Conservation (phyloP, 1,140 invertebrate species). For the Subanguina moxae region DNA sequence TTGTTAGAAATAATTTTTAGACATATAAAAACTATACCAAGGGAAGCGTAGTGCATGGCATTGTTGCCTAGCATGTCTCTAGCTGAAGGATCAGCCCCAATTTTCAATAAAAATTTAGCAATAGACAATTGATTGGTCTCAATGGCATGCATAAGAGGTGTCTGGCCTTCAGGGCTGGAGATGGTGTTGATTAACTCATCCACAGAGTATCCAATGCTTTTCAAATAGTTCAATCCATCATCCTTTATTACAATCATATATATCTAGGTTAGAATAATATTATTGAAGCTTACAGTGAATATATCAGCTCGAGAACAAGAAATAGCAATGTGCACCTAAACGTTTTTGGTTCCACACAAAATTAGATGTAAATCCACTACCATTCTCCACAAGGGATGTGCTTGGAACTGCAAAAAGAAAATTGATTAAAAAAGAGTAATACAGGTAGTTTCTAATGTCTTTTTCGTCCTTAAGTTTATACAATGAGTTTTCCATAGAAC, state of each 20-base stretch:
- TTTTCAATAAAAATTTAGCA: conserved; percentile 44
- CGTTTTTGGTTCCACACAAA: not conserved
- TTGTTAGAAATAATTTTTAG: not conserved
- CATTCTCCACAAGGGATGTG: conserved; percentile 44
- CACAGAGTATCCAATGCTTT: conserved; percentile 41
- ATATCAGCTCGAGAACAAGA: not conserved
- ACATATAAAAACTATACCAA: conserved; percentile 14
- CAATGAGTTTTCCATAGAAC: too few relatives aligned
- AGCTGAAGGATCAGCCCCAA: conserved; percentile 45
- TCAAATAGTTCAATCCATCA: conserved; percentile 39
- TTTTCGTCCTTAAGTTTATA: too few relatives aligned
- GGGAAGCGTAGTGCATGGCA: conserved; percentile 48
- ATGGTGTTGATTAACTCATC: conserved; percentile 44
- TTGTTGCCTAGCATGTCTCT: conserved; percentile 51
- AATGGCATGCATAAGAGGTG: conserved; percentile 54
- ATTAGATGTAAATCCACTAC: not conserved
- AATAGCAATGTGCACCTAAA: not conserved
- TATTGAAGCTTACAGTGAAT: too few relatives aligned
- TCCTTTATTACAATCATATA: conserved; percentile 47
- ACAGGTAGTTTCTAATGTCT: too few relatives aligned
- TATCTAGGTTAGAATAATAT: too few relatives aligned
- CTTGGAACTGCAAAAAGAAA: conserved; percentile 25
- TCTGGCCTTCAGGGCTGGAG: conserved; percentile 50
- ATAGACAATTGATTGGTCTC: conserved; percentile 52
- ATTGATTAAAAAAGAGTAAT: too few relatives aligned